A percentile compares a stretch with the other conserved stretches of the same genome.
Conservation (phyloP, 2,113 vertebrate genomes). For the Nesogale talazaci region DNA sequence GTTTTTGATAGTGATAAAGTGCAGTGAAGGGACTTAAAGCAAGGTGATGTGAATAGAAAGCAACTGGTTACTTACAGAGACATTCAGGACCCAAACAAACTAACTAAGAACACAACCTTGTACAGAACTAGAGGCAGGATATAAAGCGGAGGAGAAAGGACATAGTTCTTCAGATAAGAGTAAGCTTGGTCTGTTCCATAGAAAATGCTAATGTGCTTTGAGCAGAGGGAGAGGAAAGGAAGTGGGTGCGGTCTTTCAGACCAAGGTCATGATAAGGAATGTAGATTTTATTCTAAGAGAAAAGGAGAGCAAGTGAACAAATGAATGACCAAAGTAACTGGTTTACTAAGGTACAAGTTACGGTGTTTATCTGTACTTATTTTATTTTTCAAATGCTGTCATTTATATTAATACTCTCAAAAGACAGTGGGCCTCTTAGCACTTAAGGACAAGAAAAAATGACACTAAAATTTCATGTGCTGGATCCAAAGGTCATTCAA, state of each 20-base stretch:
- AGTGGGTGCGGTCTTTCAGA: background rate
- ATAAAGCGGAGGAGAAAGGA: background rate
- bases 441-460: background rate
- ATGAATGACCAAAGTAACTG: background rate
- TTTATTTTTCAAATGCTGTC: background rate
- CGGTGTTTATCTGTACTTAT: background rate
- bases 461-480: background rate
- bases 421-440: background rate
- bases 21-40: background rate
- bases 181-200: background rate
- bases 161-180: background rate
- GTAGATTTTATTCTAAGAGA: conserved; percentile 5
- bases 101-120: background rate
- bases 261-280: background rate
- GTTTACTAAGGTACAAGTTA: background rate
- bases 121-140: background rate
- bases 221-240: background rate
- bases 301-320: background rate
- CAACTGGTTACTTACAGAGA: background rate
- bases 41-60: background rate
- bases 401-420: background rate
- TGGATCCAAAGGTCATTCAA: background rate
- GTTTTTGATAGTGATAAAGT: background rate
- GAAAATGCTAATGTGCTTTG: background rate
- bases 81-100: background rate